Conservation (phyloP, 2,113 vertebrate genomes). For the Morone saxatilis region DNA sequence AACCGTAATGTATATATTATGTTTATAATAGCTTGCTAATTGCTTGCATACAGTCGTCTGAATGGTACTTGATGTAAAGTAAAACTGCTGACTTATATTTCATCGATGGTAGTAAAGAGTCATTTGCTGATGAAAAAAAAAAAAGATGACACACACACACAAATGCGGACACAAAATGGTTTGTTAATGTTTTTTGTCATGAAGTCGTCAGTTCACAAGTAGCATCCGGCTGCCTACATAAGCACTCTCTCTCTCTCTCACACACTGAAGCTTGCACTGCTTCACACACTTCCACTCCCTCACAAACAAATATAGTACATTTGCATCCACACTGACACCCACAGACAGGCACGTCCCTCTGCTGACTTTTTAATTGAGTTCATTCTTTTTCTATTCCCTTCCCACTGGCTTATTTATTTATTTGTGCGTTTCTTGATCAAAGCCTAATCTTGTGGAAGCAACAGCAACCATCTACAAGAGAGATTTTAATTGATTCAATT, state of each 20-base stretch:
- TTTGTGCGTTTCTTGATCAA: conserved; percentile 76
- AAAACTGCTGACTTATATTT: no score
- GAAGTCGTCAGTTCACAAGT: background rate
- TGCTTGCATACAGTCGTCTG: background rate
- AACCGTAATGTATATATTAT: conserved; percentile 12
- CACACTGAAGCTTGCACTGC: background rate
- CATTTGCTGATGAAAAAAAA: no score
- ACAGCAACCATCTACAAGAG: conserved; percentile 71
- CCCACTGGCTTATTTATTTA: conserved; percentile 62
- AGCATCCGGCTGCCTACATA: background rate
- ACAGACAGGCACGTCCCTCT: background rate
- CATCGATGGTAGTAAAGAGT: background rate
- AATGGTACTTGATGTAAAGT: background rate
- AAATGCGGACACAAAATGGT: background rate
- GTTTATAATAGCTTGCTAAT: background rate
- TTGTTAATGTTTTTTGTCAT: background rate
- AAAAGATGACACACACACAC: no score
- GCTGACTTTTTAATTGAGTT: conserved; percentile 72
- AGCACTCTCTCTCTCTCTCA: background rate
- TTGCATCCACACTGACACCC: conserved; percentile 16
- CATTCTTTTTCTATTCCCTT: conserved; percentile 67
- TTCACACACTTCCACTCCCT: background rate
- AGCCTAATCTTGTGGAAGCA: conserved; percentile 76
- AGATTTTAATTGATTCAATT: conserved; percentile 83
- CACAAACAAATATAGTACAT: conserved; percentile 21